A percentile compares a stretch with the other conserved stretches of the same genome.
Conservation (phyloP, 2,888 invertebrate genomes). For the Stegophylla sp. region DNA sequence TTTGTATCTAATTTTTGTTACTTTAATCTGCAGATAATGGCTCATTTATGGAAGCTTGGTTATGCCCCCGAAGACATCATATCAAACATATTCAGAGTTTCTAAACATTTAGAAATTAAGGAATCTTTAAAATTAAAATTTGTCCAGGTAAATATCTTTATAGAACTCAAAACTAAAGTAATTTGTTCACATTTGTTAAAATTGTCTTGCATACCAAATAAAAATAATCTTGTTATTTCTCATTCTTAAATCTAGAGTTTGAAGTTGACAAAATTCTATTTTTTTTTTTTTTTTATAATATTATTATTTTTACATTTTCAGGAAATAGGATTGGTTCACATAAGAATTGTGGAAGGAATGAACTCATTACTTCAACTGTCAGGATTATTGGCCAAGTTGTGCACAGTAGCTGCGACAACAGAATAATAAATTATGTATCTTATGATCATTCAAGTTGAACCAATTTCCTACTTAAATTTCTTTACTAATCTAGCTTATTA, state of each 20-base stretch:
- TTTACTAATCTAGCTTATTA: too few relatives aligned
- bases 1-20: background rate
- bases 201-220: background rate
- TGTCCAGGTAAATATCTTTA: constrained; percentile 71
- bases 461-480: too few relatives aligned
- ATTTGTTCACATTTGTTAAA: too few relatives aligned
- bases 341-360: constrained; percentile 88
- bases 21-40: constrained; percentile 71
- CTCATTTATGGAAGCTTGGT: constrained; percentile 89
- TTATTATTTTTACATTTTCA: constrained; percentile 63
- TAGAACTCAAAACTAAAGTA: background rate
- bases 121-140: constrained; percentile 85
- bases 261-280: too few relatives aligned
- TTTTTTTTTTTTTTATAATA: too few relatives aligned
- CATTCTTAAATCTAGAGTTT: too few relatives aligned
- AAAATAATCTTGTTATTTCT: too few relatives aligned
- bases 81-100: constrained; percentile 90
- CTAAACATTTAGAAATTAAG: constrained; percentile 82
- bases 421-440: constrained; percentile 7
- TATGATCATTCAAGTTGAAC: too few relatives aligned
- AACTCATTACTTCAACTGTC: constrained; percentile 88
- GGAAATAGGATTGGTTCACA: constrained; percentile 90
- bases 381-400: constrained; percentile 84
- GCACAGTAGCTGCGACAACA: constrained; percentile 65
- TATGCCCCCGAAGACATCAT: constrained; percentile 98